phyloP scores from a whole-genome alignment of 2,113 vertebrate genomes.

The Rhipidura dahli region DNA sequence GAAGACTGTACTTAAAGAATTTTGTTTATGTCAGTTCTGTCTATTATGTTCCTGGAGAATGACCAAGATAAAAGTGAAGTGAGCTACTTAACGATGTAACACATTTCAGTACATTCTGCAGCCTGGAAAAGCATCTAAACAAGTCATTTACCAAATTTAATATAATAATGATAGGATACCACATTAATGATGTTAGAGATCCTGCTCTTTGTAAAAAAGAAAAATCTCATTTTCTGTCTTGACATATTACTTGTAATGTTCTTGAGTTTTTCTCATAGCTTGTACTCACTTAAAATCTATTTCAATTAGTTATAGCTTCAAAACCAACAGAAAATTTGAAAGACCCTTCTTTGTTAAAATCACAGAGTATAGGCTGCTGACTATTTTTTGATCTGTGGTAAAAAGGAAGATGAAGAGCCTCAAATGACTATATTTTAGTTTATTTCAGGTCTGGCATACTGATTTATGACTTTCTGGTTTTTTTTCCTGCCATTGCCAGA shows the following conservation, averaged over 20 bases:
- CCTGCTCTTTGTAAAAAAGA: not conserved
- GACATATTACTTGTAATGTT: not conserved
- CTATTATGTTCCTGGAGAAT: not conserved
- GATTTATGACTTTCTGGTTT: not conserved
- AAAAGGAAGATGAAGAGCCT: not conserved
- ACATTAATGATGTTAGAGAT: not conserved
- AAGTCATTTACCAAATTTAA: not conserved
- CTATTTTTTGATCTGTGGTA: not conserved
- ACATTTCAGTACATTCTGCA: not conserved
- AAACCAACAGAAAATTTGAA: not conserved
- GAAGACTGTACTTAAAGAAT: not conserved
- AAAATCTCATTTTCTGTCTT: not conserved
- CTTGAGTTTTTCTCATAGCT: not conserved
- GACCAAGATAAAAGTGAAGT: not conserved
- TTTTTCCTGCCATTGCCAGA: not conserved
- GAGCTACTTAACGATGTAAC: not conserved
- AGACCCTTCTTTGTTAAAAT: not conserved
- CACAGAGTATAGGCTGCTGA: not conserved
- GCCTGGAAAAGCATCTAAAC: not conserved
- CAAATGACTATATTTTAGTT: not conserved
- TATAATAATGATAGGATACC: not conserved
- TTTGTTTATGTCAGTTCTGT: not conserved
- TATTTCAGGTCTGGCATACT: not conserved
- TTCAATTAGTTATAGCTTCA: not conserved
- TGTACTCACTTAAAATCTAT: not conserved